phyloP scores from a whole-genome alignment of 2,888 invertebrate genomes.

The Thera obeliscata region DNA sequence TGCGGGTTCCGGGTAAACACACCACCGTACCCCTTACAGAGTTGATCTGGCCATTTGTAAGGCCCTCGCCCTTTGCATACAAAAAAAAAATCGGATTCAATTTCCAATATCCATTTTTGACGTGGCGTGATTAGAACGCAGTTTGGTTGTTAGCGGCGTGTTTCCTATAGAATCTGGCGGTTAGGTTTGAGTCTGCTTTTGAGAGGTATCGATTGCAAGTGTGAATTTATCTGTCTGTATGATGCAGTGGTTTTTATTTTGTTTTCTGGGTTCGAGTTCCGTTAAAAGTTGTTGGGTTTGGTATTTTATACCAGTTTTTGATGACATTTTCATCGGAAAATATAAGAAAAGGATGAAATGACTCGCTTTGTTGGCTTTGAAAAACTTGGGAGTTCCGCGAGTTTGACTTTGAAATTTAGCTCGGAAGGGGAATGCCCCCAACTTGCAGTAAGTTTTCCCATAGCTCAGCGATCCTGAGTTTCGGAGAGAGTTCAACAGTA shows the following conservation, averaged over 20 bases:
- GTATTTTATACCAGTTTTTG: not conserved
- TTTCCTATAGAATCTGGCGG: constrained; percentile 49
- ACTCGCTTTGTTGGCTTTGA: constrained; percentile 16
- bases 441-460: constrained; percentile 1
- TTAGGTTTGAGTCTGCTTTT: constrained; percentile 63
- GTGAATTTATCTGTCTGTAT: constrained; percentile 19
- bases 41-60: constrained; percentile 83
- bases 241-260: constrained; percentile 2
- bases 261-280: not conserved
- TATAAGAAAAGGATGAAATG: not conserved
- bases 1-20: constrained; percentile 83
- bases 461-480: not conserved
- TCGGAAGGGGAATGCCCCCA: constrained; percentile 2
- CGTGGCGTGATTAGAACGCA: constrained; percentile 83
- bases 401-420: constrained; percentile 12
- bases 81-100: constrained; percentile 77
- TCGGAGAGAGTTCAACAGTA: not conserved
- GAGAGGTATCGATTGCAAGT: constrained; percentile 57
- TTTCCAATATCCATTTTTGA: constrained; percentile 84
- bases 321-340: not conserved
- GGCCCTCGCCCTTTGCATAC: constrained; percentile 73
- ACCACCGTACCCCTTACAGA: constrained; percentile 79
- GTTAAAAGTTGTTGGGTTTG: not conserved
- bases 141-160: constrained; percentile 78
- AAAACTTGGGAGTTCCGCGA: constrained; percentile 5